Conservation (phyloP, 2,113 vertebrate genomes). For the Chamaea fasciata region DNA sequence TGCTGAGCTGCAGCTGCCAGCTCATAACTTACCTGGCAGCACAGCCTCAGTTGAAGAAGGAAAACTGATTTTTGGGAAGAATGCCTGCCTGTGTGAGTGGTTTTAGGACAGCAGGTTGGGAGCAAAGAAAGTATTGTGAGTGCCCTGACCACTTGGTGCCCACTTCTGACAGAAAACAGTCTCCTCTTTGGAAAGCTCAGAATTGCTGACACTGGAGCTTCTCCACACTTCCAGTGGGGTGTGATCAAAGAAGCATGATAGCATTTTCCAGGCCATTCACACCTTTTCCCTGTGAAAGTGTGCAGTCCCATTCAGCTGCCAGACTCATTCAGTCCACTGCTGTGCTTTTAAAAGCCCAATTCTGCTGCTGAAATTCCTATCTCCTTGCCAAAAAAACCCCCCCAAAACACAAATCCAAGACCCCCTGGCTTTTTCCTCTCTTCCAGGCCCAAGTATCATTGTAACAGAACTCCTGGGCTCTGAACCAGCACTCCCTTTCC, state of each 20-base stretch:
- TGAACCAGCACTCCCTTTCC: not conserved
- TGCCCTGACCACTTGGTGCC: not conserved
- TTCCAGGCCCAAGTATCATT: not conserved
- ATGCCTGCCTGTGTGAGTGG: not conserved
- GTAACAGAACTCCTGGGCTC: not conserved
- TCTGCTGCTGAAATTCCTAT: not conserved
- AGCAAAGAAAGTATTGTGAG: not conserved
- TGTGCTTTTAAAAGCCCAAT: not conserved
- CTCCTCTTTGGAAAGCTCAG: not conserved
- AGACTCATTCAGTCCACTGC: not conserved
- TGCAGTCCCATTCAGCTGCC: not conserved
- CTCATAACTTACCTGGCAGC: not conserved
- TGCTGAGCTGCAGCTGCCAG: not conserved
- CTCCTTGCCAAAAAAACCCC: not conserved
- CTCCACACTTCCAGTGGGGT: not conserved
- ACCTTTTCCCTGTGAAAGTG: not conserved
- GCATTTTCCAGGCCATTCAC: not conserved
- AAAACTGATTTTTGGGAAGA: not conserved
- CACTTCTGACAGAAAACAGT: not conserved
- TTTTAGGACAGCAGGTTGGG: not conserved
- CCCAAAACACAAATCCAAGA: not conserved
- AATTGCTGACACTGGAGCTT: not conserved
- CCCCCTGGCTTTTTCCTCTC: not conserved
- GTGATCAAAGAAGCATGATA: not conserved
- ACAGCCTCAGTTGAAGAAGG: not conserved